Percentiles rank a stretch among this genome's conserved stretches.
phyloP scores from a whole-genome alignment of 2,888 invertebrate species.

The Sesamia inferens region DNA sequence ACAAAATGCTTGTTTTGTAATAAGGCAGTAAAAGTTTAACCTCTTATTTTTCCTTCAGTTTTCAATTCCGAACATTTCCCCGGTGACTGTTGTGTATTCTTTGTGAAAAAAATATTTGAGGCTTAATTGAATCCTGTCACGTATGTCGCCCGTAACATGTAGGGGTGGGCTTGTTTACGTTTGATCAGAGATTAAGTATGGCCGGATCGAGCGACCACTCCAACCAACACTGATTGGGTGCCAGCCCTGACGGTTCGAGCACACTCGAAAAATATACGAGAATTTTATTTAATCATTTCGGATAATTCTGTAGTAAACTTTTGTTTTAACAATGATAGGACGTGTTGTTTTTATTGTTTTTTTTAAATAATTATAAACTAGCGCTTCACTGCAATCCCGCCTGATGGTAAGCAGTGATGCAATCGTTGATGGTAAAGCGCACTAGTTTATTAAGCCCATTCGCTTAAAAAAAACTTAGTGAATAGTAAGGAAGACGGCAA shows the following conservation, averaged over 20 bases:
- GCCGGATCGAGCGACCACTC: conserved; percentile 62
- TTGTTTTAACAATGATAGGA: conserved; percentile 32
- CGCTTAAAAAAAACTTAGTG: no score
- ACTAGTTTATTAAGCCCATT: no score
- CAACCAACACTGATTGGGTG: conserved; percentile 61
- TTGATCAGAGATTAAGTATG: conserved; percentile 68
- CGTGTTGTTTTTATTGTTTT: background rate
- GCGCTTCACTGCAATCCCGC: no score
- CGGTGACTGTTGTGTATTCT: conserved; percentile 23
- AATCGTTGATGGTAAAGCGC: no score
- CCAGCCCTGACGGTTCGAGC: conserved; percentile 48
- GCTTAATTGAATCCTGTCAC: conserved; percentile 59
- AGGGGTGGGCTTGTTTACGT: conserved; percentile 52
- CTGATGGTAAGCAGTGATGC: no score
- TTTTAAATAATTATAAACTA: no score
- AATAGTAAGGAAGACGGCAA: no score
- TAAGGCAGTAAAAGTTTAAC: conserved; percentile 10
- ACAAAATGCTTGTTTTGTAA: no score
- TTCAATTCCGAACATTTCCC: conserved; percentile 15
- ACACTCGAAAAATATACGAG: conserved; percentile 48
- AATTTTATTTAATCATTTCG: conserved; percentile 37
- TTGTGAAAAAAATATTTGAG: conserved; percentile 48
- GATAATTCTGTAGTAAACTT: conserved; percentile 5
- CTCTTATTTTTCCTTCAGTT: conserved; percentile 26
- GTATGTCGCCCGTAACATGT: conserved; percentile 38